Evolutionary conservation across 1,140 invertebrate species (phyloP).

Genomic region (Gonioctena quinquepunctata): DNA sequence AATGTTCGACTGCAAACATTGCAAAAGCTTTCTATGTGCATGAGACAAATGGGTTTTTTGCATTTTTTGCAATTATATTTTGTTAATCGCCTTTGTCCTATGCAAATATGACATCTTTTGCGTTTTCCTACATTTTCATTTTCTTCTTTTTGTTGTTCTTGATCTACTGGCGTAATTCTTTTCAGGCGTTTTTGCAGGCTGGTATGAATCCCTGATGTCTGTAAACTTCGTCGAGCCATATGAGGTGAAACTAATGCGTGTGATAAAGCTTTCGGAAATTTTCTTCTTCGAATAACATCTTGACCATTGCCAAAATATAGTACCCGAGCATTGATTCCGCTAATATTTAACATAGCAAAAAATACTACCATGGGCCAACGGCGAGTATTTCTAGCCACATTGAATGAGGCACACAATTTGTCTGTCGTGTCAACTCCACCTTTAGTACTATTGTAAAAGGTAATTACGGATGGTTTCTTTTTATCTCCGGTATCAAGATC

Average conservation of each 20-base stretch:
- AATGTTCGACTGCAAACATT: background rate
- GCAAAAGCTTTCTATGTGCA: background rate
- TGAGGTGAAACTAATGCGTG: conserved; percentile 4
- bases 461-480: conserved; percentile 28
- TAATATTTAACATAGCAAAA: conserved; percentile 16
- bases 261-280: too few species aligned
- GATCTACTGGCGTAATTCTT: background rate
- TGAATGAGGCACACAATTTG: conserved; percentile 48
- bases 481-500: conserved; percentile 17
- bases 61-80: background rate
- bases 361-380: conserved; percentile 54
- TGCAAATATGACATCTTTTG: background rate
- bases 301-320: background rate
- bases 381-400: conserved; percentile 40
- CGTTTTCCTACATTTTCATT: background rate
- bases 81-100: background rate
- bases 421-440: conserved; percentile 53
- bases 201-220: background rate
- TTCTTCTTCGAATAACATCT: background rate
- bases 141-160: background rate
- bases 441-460: conserved; percentile 46
- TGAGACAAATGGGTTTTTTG: background rate
- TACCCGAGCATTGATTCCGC: background rate
- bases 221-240: background rate
- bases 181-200: background rate